Conservation (phyloP, 1,140 invertebrate genomes). For the Scylla paramamosain region DNA sequence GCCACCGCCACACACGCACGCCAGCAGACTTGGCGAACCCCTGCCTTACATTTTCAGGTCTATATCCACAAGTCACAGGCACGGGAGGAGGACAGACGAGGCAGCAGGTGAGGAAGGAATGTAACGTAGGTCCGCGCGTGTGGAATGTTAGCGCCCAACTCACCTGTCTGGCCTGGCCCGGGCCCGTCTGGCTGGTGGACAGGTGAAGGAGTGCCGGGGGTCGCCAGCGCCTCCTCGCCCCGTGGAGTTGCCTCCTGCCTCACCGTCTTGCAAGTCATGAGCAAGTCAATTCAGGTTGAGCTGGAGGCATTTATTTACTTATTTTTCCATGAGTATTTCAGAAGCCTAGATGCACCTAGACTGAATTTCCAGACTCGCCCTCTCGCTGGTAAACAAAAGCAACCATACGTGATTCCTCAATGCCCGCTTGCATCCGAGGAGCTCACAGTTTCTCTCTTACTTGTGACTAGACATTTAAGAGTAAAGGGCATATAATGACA, state of each 20-base stretch:
- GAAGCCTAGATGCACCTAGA: neutral
- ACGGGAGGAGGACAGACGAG: neutral
- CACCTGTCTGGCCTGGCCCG: constrained; percentile 31
- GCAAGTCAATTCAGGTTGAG: neutral
- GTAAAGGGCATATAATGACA: too few relatives aligned
- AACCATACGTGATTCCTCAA: too few relatives aligned
- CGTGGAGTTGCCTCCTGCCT: neutral
- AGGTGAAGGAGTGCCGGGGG: constrained; percentile 1
- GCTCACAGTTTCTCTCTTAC: too few relatives aligned
- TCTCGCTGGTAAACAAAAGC: too few relatives aligned
- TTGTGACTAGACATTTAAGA: too few relatives aligned
- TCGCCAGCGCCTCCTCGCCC: constrained; percentile 9
- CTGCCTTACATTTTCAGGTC: neutral
- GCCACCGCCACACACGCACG: neutral
- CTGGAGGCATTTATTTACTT: neutral
- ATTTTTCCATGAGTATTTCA: neutral
- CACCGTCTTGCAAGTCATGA: neutral
- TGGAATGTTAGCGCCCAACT: constrained; percentile 42
- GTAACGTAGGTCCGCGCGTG: constrained; percentile 35
- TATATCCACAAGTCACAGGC: neutral
- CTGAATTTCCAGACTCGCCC: neutral
- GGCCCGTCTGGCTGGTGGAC: neutral
- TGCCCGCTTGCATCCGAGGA: too few relatives aligned
- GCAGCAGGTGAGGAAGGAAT: neutral
- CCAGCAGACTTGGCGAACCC: neutral